Evolutionary conservation across 53 echinoderm and acorn worm genomes (phyloP), one percentile per base, ranked within the genome.

Genomic region (Temnopleurus reevesii): DNA sequence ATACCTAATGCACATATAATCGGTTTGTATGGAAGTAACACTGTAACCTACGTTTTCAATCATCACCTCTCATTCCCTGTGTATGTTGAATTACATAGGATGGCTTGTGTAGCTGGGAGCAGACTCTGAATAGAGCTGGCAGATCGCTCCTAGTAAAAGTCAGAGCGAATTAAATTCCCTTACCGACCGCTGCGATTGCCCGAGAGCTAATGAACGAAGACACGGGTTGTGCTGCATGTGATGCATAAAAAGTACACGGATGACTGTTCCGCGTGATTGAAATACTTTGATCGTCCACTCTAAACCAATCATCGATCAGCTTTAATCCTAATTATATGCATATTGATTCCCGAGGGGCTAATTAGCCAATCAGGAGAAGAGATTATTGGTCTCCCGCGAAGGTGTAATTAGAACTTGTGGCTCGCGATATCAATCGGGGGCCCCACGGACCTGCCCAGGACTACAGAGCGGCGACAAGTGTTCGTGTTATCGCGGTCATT

Each of bases 221-320:
- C 7, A 36, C 71, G 2, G 7, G 5, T 23, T 23, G 71, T 71
- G 41, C 41, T 41, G 41, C 71, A 71, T 21, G 36, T 71, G 19
- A 71, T n/a, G 71, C 71, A 41, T 19, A 9, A 49, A 79, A 79
- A 79, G 79, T 79, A 79, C 79, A 79, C 79, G 51, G n/a, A 17
- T 13, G 79, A 79, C 79, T 27, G 46, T 79, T 79, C 46, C 79
- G 51, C 79, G 12, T 79, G 79, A 41, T 79, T 79, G 79, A 29
- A 79, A 79, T 79, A 79, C 46, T 79, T 79, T 79, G 29, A 27
- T 47, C 46, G 79, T 79, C 79, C 10, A 26, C 79, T 79, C 8
- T 46, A 28, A 49, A 47, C 79, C 79, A 79, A 79, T 79, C 79
- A 47, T 47, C 8, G 4, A 3, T n/a, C 79, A 29, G 26, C 28